Evolutionary conservation across 2,797 vertebrate species (phyloP).

Genomic region (Brachymystax lenok): DNA sequence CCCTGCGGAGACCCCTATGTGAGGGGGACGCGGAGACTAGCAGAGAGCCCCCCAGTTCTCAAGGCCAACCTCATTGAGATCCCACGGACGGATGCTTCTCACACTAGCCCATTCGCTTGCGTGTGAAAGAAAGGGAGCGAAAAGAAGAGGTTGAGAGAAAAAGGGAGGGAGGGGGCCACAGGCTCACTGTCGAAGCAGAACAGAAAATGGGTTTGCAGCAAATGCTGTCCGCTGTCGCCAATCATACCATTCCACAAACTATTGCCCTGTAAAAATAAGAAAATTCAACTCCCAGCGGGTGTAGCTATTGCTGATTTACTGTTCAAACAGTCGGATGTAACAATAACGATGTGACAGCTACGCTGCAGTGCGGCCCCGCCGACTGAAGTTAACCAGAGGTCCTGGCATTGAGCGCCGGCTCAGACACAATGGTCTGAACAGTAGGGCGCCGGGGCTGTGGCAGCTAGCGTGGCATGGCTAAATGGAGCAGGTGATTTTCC

Average conservation of each 20-base stretch:
- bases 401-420: conserved; percentile 67
- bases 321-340: conserved; percentile 65
- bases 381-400: conserved; percentile 71
- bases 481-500: conserved; percentile 79
- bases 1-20: conserved; percentile 73
- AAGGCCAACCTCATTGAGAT: conserved; percentile 60
- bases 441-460: conserved; percentile 54
- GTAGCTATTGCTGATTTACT: conserved; percentile 66
- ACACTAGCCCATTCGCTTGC: conserved; percentile 58
- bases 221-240: conserved; percentile 51
- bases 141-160: conserved; percentile 39
- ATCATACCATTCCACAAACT: conserved; percentile 68
- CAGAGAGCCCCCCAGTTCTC: conserved; percentile 54
- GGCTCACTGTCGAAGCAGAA: conserved; percentile 38
- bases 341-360: conserved; percentile 72
- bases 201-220: background rate
- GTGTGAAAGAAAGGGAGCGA: conserved; percentile 55
- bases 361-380: conserved; percentile 49
- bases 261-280: conserved; percentile 52
- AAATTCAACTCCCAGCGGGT: conserved; percentile 50
- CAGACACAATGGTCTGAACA: conserved; percentile 71
- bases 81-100: conserved; percentile 54
- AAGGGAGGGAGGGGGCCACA: conserved; percentile 26
- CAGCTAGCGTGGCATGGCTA: conserved; percentile 72
- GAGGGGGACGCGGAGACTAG: conserved; percentile 62